These are phyloP conservation scores for Troglohyphantes excavatus DNA, from an alignment of 2,888 invertebrate species.

Conservation along the genomic window DNA sequence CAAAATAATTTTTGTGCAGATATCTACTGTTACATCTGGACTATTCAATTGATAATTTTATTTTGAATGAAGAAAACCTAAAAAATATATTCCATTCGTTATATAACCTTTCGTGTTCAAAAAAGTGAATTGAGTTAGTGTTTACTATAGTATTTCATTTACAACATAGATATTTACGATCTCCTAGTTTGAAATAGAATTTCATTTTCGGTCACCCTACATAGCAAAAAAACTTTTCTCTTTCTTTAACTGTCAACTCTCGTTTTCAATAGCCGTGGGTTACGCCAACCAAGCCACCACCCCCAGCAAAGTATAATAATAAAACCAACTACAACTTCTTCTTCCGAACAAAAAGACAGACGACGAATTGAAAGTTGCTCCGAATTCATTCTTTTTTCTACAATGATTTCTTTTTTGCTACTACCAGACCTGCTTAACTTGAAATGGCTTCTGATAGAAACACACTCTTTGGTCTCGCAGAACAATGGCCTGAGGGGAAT, in stretches of 20 bases:
- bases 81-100: too few species aligned
- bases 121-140: too few species aligned
- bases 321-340: slow-evolving; percentile 50
- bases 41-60: too few species aligned
- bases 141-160: too few species aligned
- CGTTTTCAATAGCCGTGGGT: slow-evolving; percentile 58
- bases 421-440: slow-evolving; percentile 7
- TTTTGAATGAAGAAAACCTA: too few species aligned
- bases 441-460: slow-evolving; percentile 64
- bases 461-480: slow-evolving; percentile 32
- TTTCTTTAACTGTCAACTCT: slow-evolving; percentile 59
- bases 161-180: too few species aligned
- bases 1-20: too few species aligned
- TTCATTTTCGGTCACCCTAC: too few species aligned
- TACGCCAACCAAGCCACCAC: slow-evolving; percentile 28
- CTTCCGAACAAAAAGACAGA: slow-evolving; percentile 56
- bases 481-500: slow-evolving; percentile 59
- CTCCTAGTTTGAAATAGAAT: too few species aligned
- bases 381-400: slow-evolving; percentile 32
- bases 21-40: too few species aligned
- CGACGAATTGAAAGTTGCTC: slow-evolving; percentile 66
- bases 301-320: not conserved
- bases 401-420: slow-evolving; percentile 32
- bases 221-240: not conserved
- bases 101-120: too few species aligned